Percentiles rank a stretch among this genome's conserved stretches.
phyloP scores from a whole-genome alignment of 2,797 vertebrate species.

The Mallotus villosus region DNA sequence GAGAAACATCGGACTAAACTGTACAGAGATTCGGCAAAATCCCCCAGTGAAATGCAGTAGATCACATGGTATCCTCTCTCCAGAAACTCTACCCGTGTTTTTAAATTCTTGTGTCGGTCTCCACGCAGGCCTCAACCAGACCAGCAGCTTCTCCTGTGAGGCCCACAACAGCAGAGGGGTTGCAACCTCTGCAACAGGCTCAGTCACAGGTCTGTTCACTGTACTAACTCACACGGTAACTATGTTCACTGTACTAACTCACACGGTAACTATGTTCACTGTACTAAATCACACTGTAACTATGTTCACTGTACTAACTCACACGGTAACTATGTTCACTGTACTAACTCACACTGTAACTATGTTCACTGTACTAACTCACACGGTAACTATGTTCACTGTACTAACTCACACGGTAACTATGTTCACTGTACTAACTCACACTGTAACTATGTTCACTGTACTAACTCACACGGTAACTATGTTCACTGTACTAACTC shows the following conservation, averaged over 20 bases:
- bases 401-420: no score
- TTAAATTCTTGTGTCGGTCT: neutral
- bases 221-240: neutral
- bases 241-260: neutral
- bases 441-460: no score
- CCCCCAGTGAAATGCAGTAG: neutral
- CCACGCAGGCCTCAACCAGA: slow-evolving; percentile 66
- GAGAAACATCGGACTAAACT: no score
- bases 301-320: no score
- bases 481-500: neutral
- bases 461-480: neutral
- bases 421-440: no score
- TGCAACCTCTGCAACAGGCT: slow-evolving; percentile 68
- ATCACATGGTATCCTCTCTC: neutral
- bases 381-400: neutral
- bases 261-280: no score
- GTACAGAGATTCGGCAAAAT: neutral
- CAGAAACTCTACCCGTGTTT: neutral
- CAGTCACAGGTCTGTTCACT: slow-evolving; percentile 60
- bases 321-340: neutral
- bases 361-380: no score
- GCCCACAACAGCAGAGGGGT: slow-evolving; percentile 72
- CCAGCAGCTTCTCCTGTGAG: slow-evolving; percentile 71
- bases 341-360: no score
- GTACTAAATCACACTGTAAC: no score